phyloP scores from a whole-genome alignment of 2,888 invertebrate species.

The Eupithecia subumbrata region DNA sequence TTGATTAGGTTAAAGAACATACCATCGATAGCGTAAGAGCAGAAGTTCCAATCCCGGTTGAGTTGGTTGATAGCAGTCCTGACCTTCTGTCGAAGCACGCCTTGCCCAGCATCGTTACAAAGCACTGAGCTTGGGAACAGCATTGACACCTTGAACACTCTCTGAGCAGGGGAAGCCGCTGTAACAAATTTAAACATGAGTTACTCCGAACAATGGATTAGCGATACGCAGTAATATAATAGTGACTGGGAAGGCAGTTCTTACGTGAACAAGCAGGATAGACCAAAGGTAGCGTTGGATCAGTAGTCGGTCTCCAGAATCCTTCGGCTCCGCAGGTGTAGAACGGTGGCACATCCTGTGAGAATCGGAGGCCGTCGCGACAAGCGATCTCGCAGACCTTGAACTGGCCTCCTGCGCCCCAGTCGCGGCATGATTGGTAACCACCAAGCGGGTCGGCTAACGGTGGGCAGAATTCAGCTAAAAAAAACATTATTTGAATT shows the following conservation, averaged over 20 bases:
- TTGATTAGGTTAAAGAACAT: constrained; percentile 34
- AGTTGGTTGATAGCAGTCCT: constrained; percentile 94
- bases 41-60: constrained; percentile 98
- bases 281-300: constrained; percentile 91
- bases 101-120: constrained; percentile 97
- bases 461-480: constrained; percentile 96
- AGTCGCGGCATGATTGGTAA: constrained; percentile 95
- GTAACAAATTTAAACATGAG: constrained; percentile 45
- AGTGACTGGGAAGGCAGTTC: constrained; percentile 44
- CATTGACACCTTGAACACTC: constrained; percentile 96
- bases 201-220: not conserved
- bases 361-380: constrained; percentile 93
- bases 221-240: not conserved
- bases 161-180: constrained; percentile 95
- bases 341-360: constrained; percentile 96
- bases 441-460: constrained; percentile 96
- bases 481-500: not conserved
- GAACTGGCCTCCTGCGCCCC: constrained; percentile 98
- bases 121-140: constrained; percentile 98
- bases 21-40: constrained; percentile 95
- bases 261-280: constrained; percentile 96
- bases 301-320: constrained; percentile 95
- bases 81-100: constrained; percentile 94
- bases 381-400: constrained; percentile 97
- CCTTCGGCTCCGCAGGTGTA: constrained; percentile 99